phyloP scores from a whole-genome alignment of 2,113 vertebrate genomes.

The Ascaphus truei region DNA sequence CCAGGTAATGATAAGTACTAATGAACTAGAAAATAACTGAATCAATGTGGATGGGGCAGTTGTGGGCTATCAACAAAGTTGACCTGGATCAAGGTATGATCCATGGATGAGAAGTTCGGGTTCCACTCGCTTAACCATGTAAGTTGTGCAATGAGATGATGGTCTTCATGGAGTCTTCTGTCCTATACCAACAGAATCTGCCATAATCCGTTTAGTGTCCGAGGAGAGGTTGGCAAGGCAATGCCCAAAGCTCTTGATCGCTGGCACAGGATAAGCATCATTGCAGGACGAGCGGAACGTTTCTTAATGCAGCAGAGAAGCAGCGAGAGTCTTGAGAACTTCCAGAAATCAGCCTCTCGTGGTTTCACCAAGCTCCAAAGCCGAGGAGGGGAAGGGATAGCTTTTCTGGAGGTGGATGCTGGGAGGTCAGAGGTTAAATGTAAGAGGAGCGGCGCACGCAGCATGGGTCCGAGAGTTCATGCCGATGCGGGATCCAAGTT shows the following conservation, averaged over 20 bases:
- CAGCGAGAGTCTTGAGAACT: neutral
- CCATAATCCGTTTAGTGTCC: too few species aligned
- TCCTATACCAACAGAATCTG: too few species aligned
- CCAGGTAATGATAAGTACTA: too few species aligned
- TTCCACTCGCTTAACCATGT: too few species aligned
- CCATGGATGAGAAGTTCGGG: too few species aligned
- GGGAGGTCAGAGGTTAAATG: neutral
- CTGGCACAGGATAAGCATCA: neutral
- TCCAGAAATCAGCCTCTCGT: neutral
- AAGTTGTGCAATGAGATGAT: too few species aligned
- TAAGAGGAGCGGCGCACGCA: neutral
- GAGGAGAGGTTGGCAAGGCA: neutral
- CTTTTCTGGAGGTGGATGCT: too few species aligned
- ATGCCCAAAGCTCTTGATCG: neutral
- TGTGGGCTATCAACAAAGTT: too few species aligned
- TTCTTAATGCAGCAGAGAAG: neutral
- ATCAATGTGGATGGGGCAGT: too few species aligned
- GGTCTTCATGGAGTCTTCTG: too few species aligned
- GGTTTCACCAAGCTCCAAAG: neutral
- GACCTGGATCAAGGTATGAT: too few species aligned
- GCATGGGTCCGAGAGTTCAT: neutral
- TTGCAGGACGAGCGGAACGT: neutral
- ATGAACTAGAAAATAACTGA: too few species aligned
- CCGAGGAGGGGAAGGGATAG: neutral
- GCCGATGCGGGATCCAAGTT: conserved; percentile 39